Percentiles rank a stretch among this genome's conserved stretches.
Evolutionary conservation across 2,888 invertebrate genomes (phyloP).

Genomic region (Bellardia bayeri): DNA sequence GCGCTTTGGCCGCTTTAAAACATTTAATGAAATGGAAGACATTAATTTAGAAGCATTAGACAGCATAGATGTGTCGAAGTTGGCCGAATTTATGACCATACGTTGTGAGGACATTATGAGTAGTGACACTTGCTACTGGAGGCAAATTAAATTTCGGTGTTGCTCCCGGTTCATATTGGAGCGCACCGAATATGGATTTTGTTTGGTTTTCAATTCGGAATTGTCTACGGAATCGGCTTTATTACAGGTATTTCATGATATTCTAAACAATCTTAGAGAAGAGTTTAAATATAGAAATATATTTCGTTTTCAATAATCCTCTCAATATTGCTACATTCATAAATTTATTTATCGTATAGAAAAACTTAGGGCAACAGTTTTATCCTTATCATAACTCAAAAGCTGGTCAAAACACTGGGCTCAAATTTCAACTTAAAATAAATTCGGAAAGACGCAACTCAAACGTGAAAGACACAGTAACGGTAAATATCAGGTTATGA

Average conservation of each 20-base stretch:
- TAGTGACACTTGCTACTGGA: constrained; percentile 82
- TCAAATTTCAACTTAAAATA: constrained; percentile 76
- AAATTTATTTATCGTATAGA: constrained; percentile 6
- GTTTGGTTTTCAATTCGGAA: constrained; percentile 85
- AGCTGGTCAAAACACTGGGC: constrained; percentile 79
- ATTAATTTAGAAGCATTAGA: constrained; percentile 79
- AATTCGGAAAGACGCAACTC: constrained; percentile 75
- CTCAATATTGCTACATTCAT: too few relatives aligned
- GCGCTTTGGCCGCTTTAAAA: constrained; percentile 80
- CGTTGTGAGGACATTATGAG: constrained; percentile 83
- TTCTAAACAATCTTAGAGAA: too few relatives aligned
- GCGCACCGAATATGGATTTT: constrained; percentile 84
- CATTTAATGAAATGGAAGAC: constrained; percentile 77
- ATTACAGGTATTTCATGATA: constrained; percentile 70
- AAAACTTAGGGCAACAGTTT: constrained; percentile 66
- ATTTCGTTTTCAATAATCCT: too few relatives aligned
- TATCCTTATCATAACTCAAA: constrained; percentile 80
- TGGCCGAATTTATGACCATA: constrained; percentile 77
- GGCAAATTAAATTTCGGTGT: constrained; percentile 82
- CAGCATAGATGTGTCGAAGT: constrained; percentile 77
- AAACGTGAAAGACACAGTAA: constrained; percentile 75
- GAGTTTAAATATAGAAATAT: too few relatives aligned
- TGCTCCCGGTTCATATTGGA: constrained; percentile 84
- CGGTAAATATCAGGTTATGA: constrained; percentile 73
- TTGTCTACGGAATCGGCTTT: constrained; percentile 70